phyloP scores from a whole-genome alignment of 2,113 vertebrate species.

The Megaceryle maxima region DNA sequence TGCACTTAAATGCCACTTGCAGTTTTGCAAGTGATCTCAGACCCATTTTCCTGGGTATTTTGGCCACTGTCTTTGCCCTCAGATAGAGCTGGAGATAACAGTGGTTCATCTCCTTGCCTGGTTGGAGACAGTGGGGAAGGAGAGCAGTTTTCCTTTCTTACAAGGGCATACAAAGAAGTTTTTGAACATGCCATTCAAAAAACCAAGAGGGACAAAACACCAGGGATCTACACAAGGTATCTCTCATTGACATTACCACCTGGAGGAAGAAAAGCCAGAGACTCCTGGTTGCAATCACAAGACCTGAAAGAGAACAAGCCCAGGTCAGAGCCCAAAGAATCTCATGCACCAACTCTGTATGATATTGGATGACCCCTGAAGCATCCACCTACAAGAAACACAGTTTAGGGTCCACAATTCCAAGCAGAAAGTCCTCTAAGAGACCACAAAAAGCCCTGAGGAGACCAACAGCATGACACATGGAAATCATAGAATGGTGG shows the following conservation, averaged over 20 bases:
- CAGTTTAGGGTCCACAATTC: neutral
- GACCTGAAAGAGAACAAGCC: neutral
- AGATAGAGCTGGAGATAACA: neutral
- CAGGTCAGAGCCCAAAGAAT: neutral
- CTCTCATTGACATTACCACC: neutral
- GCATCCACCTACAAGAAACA: neutral
- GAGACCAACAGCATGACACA: no score
- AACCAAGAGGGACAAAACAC: neutral
- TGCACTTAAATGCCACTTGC: neutral
- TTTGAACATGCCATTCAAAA: neutral
- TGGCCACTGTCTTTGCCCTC: neutral
- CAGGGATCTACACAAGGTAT: neutral
- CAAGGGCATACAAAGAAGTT: neutral
- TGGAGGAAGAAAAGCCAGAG: neutral
- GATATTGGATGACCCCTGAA: neutral
- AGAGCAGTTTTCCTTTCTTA: neutral
- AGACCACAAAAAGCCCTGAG: neutral
- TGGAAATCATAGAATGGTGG: neutral
- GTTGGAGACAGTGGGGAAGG: neutral
- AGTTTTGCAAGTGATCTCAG: neutral
- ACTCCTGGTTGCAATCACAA: neutral
- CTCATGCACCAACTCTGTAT: neutral
- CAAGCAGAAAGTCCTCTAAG: neutral
- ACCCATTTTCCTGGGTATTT: neutral
- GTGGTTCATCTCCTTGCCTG: rapidly evolving